Evolutionary conservation across 2,113 vertebrate genomes (phyloP).

Genomic region (Bubalus kerabau): DNA sequence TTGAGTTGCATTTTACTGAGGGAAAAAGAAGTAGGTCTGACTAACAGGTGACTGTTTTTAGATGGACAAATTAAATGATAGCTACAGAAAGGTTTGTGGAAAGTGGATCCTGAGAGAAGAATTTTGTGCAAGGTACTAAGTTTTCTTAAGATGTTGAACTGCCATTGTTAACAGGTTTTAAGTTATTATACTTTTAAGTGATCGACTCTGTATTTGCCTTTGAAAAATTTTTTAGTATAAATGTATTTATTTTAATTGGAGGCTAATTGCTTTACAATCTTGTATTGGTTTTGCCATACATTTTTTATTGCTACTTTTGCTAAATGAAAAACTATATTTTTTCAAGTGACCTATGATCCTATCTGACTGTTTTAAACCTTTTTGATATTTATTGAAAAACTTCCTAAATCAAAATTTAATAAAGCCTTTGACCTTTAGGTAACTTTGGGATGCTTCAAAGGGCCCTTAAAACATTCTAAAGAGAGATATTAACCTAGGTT

Average conservation of each 20-base stretch:
- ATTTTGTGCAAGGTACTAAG: not conserved
- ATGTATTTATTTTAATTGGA: no score
- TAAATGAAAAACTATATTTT: not conserved
- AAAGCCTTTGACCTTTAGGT: not conserved
- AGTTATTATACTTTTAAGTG: not conserved
- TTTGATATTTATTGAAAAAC: not conserved
- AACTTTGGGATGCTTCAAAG: not conserved
- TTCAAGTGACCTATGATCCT: not conserved
- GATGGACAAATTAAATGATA: not conserved
- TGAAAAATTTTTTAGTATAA: not conserved
- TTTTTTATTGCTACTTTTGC: not conserved
- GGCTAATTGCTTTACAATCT: no score
- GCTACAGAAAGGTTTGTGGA: not conserved
- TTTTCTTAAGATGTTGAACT: not conserved
- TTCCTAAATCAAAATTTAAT: not conserved
- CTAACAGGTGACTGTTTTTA: not conserved
- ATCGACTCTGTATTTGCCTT: not conserved
- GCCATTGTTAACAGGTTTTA: not conserved
- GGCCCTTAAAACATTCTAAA: not conserved
- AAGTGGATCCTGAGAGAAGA: not conserved
- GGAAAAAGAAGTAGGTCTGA: not conserved
- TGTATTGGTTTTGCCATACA: no score
- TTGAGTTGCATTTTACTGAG: not conserved
- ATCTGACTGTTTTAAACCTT: not conserved
- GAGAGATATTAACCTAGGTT: not conserved